Evolutionary conservation across 2,888 invertebrate species (phyloP).

Genomic region (Parapristionchus giblindavisi): DNA sequence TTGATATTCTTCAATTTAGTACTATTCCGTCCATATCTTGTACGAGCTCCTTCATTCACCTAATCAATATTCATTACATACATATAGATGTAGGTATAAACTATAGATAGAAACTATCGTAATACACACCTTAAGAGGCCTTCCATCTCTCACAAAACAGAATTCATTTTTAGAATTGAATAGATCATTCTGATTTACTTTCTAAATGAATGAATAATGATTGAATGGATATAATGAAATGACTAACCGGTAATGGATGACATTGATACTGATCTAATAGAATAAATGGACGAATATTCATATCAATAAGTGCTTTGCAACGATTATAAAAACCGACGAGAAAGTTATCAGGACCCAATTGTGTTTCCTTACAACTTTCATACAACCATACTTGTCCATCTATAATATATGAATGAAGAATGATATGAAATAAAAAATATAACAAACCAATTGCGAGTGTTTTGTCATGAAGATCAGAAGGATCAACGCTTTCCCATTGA

Average conservation of each 20-base stretch:
- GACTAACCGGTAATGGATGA: neutral
- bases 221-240: neutral
- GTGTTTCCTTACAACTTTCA: slow-evolving; percentile 44
- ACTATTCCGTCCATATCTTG: slow-evolving; percentile 17
- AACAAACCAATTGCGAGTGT: slow-evolving; percentile 50
- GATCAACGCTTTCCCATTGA: slow-evolving; percentile 39
- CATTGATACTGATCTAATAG: slow-evolving; percentile 32
- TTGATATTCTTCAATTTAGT: neutral
- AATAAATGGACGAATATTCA: slow-evolving; percentile 3
- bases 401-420: slow-evolving; percentile 29
- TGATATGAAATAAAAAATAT: neutral
- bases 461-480: slow-evolving; percentile 44
- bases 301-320: slow-evolving; percentile 20
- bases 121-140: slow-evolving; percentile 19
- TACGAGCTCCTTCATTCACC: slow-evolving; percentile 22
- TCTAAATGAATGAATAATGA: neutral
- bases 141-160: neutral
- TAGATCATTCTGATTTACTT: neutral
- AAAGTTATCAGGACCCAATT: slow-evolving; percentile 42
- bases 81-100: too few species aligned
- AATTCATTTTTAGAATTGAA: neutral
- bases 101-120: too few species aligned
- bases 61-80: too few species aligned
- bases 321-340: slow-evolving; percentile 46
- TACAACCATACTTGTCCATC: slow-evolving; percentile 57